A percentile compares a stretch with the other conserved stretches of the same genome.
phyloP scores from a whole-genome alignment of 2,113 vertebrate species.

The Heloderma charlesbogerti region DNA sequence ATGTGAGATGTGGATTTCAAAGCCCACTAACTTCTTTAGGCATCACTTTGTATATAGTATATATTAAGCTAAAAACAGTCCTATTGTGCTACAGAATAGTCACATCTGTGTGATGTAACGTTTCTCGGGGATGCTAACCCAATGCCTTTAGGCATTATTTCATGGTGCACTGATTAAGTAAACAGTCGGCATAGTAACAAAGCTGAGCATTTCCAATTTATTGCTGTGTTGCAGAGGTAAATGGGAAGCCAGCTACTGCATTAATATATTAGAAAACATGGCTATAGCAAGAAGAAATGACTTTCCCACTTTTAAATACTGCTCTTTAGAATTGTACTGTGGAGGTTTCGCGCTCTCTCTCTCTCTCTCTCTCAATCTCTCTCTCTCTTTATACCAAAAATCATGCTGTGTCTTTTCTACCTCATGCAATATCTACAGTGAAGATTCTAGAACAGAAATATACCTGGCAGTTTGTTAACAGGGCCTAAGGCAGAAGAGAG shows the following conservation, averaged over 20 bases:
- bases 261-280: constrained; percentile 16
- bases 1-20: not conserved
- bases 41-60: not conserved
- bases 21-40: not conserved
- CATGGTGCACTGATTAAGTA: not conserved
- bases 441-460: not conserved
- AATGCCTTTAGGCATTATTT: not conserved
- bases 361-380: not conserved
- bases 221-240: not conserved
- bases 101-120: not conserved
- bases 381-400: constrained; percentile 10
- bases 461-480: constrained; percentile 18
- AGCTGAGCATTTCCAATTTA: not conserved
- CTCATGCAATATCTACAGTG: not conserved
- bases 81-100: not conserved
- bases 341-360: not conserved
- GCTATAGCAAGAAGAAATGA: not conserved
- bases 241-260: not conserved
- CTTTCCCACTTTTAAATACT: constrained; percentile 8
- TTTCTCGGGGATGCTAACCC: not conserved
- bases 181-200: not conserved
- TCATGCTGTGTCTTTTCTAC: not conserved
- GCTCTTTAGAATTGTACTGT: not conserved
- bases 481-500: constrained; percentile 13
- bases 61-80: not conserved